Conservation (phyloP, 2,113 vertebrate species). For the Pterophyllum scalare region DNA sequence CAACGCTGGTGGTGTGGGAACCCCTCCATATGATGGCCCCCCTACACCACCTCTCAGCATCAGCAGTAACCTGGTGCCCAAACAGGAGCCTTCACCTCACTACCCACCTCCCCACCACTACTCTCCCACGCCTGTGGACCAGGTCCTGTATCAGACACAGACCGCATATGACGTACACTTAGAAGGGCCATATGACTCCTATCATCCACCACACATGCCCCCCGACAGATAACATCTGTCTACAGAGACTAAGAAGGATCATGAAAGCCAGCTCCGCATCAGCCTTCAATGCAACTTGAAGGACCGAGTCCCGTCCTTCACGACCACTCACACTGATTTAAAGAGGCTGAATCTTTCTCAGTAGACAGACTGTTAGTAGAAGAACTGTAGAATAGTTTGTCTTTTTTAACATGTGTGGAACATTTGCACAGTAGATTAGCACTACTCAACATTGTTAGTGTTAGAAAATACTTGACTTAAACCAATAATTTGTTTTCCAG, state of each 20-base stretch:
- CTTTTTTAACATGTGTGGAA: constrained; percentile 32
- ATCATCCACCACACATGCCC: constrained; percentile 79
- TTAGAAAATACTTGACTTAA: constrained; percentile 37
- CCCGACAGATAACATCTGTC: constrained; percentile 85
- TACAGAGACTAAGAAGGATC: constrained; percentile 85
- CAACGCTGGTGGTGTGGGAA: constrained; percentile 73
- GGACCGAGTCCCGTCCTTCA: not conserved
- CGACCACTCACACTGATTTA: constrained; percentile 11
- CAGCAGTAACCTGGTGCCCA: constrained; percentile 91
- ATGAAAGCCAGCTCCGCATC: not conserved
- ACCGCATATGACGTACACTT: constrained; percentile 87
- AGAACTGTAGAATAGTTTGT: constrained; percentile 15
- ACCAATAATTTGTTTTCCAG: constrained; percentile 12
- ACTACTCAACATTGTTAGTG: constrained; percentile 23
- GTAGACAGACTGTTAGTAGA: constrained; percentile 13
- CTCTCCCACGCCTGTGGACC: constrained; percentile 81
- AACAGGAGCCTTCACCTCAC: constrained; percentile 88
- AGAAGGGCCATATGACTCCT: constrained; percentile 89
- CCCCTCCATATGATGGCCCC: constrained; percentile 92
- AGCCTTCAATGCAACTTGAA: not conserved
- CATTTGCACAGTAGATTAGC: constrained; percentile 47
- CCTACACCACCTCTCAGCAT: constrained; percentile 94
- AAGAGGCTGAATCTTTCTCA: constrained; percentile 7
- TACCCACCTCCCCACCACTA: constrained; percentile 78
- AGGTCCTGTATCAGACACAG: constrained; percentile 85